Conservation (phyloP, 2,888 invertebrate species). For the Drosophila falleni region DNA sequence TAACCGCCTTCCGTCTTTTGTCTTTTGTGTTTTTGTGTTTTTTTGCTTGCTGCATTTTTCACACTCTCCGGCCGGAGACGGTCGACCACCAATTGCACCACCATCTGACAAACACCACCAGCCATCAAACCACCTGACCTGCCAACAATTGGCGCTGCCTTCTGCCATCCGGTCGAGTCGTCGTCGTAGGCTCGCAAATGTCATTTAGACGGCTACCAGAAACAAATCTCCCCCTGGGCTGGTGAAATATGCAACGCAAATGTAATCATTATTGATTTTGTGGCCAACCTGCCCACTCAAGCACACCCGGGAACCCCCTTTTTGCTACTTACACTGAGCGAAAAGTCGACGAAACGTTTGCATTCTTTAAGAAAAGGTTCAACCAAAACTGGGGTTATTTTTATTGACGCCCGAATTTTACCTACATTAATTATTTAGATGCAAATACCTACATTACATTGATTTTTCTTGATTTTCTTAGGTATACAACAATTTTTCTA, state of each 20-base stretch:
- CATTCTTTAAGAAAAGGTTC: background rate
- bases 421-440: background rate
- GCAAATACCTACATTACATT: background rate
- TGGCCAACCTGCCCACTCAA: conserved; percentile 55
- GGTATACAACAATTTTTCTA: too few species aligned
- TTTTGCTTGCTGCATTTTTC: conserved; percentile 59
- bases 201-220: conserved; percentile 62
- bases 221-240: conserved; percentile 49
- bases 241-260: conserved; percentile 79
- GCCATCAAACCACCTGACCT: conserved; percentile 53
- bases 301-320: conserved; percentile 12
- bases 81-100: conserved; percentile 9
- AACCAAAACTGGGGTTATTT: background rate
- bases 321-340: conserved; percentile 45
- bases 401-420: background rate
- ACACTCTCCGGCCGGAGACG: conserved; percentile 51
- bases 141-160: conserved; percentile 47
- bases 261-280: conserved; percentile 81
- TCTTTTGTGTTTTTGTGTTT: conserved; percentile 48
- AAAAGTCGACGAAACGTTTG: conserved; percentile 10
- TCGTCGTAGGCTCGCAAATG: conserved; percentile 62
- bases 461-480: too few species aligned
- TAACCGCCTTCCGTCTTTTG: conserved; percentile 83
- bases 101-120: conserved; percentile 14
- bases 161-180: conserved; percentile 13